Base-by-base conservation (phyloP, 1,140 invertebrate genomes). In the Philotrypesis tridentata region DNA sequence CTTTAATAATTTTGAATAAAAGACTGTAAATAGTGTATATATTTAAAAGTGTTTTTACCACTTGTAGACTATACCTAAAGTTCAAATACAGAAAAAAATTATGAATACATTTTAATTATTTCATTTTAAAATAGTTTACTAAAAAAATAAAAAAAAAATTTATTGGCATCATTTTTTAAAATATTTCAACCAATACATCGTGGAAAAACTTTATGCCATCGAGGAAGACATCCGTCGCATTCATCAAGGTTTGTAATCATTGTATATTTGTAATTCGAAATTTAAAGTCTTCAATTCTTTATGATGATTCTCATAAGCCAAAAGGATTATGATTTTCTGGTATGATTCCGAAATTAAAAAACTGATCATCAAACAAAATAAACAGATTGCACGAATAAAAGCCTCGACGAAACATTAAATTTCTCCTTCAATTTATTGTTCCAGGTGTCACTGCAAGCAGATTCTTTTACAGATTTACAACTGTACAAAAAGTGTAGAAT, bases 281-380 rank as follows among this genome's bases (percentile, higher is more conserved):
- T 37, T 3, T 37, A 37, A 37, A 37, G 33, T 37, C 3, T 5
- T 37, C 9, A 37, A 5, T 37, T 55, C 17, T 55, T 6, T 63
- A 75, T 75, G 73, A 75, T 75, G 73, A n/a, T 75, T 63, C 21
- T 55, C 7, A 23, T 55, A 60, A 75, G 55, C 73, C 73, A 75
- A 75, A 75, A 75, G 73, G 73, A 75, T 75, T 75, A 75, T 75
- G 73, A 65, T 65, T 29, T 65, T 70, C 48, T 55, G 48, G 48
- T 17, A 55, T 73, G 71, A 73, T 73, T 73, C 71, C 11, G n/a
- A 60, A 55, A 12, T 73, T 55, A 60, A 12, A n/a, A 55, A 73
- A 55, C 71, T 73, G 71, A 73, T 55, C 14, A 43, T 71, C 2
- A 29, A 55, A 73, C 27, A 60, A 73, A 17, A 60, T 29, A 21